Percentiles rank a stretch among this genome's conserved stretches.
These are phyloP conservation scores for Anableps anableps DNA, from an alignment of 2,797 vertebrate species.

Conservation along the genomic window DNA sequence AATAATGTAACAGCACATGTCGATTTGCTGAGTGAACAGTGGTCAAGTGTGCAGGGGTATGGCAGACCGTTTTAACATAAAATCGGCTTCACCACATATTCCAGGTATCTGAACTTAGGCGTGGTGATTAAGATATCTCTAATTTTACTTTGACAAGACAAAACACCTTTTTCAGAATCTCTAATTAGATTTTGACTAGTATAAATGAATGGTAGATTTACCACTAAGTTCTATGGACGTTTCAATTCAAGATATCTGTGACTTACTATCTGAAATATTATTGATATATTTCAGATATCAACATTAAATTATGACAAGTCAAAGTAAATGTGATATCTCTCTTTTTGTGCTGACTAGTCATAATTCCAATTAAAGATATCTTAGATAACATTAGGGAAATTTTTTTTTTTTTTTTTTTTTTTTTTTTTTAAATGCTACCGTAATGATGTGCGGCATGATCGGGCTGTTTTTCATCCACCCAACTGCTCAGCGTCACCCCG, in stretches of 20 bases:
- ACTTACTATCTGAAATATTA: background rate
- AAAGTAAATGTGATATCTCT: background rate
- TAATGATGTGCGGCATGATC: too few relatives aligned
- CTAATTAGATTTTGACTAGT: too few relatives aligned
- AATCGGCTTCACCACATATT: background rate
- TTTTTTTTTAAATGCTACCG: too few relatives aligned
- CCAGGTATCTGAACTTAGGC: too few relatives aligned
- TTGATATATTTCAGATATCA: background rate
- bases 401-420: too few relatives aligned
- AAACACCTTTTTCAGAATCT: too few relatives aligned
- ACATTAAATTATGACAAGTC: background rate
- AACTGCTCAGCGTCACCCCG: too few relatives aligned
- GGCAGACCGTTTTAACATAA: background rate
- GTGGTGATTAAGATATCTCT: background rate
- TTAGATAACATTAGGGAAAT: too few relatives aligned
- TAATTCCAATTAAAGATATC: too few relatives aligned
- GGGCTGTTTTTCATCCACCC: too few relatives aligned
- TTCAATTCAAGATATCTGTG: background rate
- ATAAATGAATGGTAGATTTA: too few relatives aligned
- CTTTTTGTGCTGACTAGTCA: too few relatives aligned
- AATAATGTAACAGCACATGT: background rate
- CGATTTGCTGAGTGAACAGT: background rate
- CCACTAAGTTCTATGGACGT: background rate
- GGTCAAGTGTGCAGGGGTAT: background rate
- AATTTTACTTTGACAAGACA: background rate